Evolutionary conservation across 2,797 vertebrate species (phyloP).

Genomic region (Odontamblyopus lacepedii): DNA sequence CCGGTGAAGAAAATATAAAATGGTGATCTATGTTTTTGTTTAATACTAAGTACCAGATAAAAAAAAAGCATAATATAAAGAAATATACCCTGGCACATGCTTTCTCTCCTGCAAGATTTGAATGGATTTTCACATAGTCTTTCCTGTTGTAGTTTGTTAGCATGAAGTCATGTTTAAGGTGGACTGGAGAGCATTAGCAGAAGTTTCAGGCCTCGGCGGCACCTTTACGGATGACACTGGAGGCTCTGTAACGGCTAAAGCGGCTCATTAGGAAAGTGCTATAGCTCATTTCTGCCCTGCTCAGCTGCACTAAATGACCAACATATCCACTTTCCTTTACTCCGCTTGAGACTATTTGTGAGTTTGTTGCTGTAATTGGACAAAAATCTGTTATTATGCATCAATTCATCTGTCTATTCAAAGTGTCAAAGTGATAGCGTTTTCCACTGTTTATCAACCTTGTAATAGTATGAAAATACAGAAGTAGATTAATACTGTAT

Average conservation of each 20-base stretch:
- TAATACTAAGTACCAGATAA: too few species aligned
- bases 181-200: constrained; percentile 30
- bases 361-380: constrained; percentile 31
- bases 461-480: neutral
- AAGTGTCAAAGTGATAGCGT: neutral
- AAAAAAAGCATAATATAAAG: too few species aligned
- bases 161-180: constrained; percentile 44
- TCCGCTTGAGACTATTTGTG: neutral
- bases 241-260: constrained; percentile 47
- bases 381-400: constrained; percentile 19
- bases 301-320: constrained; percentile 12
- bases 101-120: constrained; percentile 31
- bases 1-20: too few species aligned
- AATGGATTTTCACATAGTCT: constrained; percentile 43
- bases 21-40: too few species aligned
- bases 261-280: constrained; percentile 53
- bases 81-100: constrained; percentile 12
- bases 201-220: constrained; percentile 36
- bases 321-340: constrained; percentile 12
- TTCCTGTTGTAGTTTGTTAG: constrained; percentile 38
- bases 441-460: neutral
- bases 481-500: neutral
- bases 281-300: constrained; percentile 17
- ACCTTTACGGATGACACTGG: constrained; percentile 45
- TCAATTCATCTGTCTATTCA: neutral